Percentiles rank a stretch among this genome's conserved stretches.
These are phyloP conservation scores for Hippocampus kuda DNA, from an alignment of 2,797 vertebrate genomes.

Conservation along the genomic window DNA sequence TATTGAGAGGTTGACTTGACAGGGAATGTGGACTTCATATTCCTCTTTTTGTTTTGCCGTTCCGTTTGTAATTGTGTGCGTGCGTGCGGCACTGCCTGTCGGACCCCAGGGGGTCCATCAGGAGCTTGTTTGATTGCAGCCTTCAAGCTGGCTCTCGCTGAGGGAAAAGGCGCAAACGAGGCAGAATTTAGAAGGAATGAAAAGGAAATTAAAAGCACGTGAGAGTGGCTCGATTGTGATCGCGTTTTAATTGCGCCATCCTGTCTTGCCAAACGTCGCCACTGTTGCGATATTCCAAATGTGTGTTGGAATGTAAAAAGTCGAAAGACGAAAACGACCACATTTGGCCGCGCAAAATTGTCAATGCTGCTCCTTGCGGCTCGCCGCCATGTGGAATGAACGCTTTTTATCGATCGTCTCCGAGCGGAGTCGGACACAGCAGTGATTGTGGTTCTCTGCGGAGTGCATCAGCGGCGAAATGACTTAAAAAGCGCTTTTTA, in stretches of 20 bases:
- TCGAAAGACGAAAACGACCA: no score
- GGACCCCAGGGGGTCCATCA: conserved; percentile 39
- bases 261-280: neutral
- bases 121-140: conserved; percentile 48
- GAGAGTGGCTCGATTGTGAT: neutral
- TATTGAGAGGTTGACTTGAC: conserved; percentile 25
- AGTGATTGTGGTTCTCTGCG: conserved; percentile 22
- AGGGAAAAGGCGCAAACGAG: conserved; percentile 3
- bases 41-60: neutral
- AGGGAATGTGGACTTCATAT: conserved; percentile 3
- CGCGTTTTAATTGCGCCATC: neutral
- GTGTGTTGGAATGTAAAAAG: no score
- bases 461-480: conserved; percentile 28
- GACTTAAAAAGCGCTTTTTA: conserved; percentile 13
- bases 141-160: conserved; percentile 43
- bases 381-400: conserved; percentile 30
- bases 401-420: conserved; percentile 54
- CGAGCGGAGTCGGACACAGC: conserved; percentile 19
- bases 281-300: no score
- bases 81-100: conserved; percentile 22
- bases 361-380: no score
- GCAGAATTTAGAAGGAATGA: conserved; percentile 20
- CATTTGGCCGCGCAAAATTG: no score
- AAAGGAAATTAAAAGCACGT: conserved; percentile 4
- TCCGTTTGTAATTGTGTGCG: neutral